Evolutionary conservation across 2,113 vertebrate species (phyloP).

Genomic region (Gallinago media): DNA sequence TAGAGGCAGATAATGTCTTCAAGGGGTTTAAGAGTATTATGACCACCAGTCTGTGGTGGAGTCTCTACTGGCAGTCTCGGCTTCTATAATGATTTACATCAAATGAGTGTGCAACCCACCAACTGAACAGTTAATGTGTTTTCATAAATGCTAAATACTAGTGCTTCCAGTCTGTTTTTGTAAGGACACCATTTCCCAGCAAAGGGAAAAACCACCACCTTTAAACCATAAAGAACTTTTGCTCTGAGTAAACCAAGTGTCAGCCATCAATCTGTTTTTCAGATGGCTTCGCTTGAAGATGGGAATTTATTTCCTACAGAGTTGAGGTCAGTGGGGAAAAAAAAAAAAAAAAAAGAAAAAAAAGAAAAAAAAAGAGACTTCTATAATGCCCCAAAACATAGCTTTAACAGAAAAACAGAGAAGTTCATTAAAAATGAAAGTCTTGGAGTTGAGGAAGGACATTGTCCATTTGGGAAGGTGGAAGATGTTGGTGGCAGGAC

Average conservation of each 20-base stretch:
- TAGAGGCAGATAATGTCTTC: neutral
- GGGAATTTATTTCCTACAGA: neutral
- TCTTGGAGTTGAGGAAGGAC: neutral
- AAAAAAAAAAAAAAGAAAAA: neutral
- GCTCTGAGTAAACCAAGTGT: neutral
- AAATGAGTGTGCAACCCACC: neutral
- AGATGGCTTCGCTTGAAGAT: neutral
- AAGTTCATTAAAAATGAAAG: neutral
- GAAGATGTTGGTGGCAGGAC: neutral
- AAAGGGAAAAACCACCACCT: neutral
- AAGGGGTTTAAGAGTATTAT: neutral
- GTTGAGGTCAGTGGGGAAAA: neutral
- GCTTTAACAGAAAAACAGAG: neutral
- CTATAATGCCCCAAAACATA: neutral
- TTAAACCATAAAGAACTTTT: neutral
- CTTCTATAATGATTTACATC: neutral
- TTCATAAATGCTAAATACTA: neutral
- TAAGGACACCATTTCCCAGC: neutral
- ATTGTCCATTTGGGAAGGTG: neutral
- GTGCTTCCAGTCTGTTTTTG: neutral
- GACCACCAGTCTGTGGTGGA: neutral
- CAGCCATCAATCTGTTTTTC: neutral
- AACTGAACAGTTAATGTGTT: neutral
- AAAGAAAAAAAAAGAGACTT: neutral
- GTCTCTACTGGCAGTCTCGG: neutral